A percentile compares a stretch with the other conserved stretches of the same genome.
Conservation (phyloP, 2,113 vertebrate genomes). For the Corythornis vintsioides region DNA sequence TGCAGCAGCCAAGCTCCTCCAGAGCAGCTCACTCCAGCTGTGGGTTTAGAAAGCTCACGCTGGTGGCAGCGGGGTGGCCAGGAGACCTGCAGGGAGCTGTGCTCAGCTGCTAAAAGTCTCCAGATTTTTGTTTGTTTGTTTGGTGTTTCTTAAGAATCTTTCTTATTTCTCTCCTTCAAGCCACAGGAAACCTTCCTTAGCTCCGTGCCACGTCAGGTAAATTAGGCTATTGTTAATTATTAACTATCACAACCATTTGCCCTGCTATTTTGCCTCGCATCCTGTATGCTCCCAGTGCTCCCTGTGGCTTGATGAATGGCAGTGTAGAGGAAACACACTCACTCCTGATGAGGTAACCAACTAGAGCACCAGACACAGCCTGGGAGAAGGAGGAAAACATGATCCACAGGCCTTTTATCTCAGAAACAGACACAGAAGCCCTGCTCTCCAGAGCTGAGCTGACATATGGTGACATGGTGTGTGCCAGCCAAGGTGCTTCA, state of each 20-base stretch:
- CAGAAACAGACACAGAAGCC: not conserved
- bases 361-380: not conserved
- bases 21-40: not conserved
- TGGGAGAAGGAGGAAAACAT: not conserved
- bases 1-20: fast-evolving
- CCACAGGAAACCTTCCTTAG: not conserved
- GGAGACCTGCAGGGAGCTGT: not conserved
- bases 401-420: not conserved
- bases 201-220: fast-evolving
- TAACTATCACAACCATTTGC: not conserved
- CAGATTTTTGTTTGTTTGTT: not conserved
- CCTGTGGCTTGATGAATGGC: fast-evolving
- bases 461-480: not conserved
- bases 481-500: slow-evolving; percentile 9
- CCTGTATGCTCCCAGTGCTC: fast-evolving
- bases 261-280: not conserved
- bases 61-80: not conserved
- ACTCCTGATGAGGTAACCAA: not conserved
- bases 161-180: not conserved
- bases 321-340: fast-evolving
- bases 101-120: fast-evolving
- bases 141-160: not conserved
- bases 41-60: fast-evolving
- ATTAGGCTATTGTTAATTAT: not conserved
- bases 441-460: not conserved